Conservation (phyloP, 1,140 invertebrate genomes). For the Sinella curviseta region DNA sequence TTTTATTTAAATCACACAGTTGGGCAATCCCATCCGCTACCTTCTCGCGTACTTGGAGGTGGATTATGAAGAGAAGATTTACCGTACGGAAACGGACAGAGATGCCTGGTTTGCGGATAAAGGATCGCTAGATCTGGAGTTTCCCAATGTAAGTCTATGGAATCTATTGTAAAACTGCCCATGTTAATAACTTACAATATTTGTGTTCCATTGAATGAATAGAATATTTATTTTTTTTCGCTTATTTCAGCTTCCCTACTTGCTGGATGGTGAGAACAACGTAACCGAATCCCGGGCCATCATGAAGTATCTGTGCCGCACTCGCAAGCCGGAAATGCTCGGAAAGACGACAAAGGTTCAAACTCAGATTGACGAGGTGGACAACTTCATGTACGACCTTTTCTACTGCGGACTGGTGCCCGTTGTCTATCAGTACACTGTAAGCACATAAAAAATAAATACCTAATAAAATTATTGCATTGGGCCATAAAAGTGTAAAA, state of each 20-base stretch:
- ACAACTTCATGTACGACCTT: not conserved
- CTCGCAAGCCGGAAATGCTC: not conserved
- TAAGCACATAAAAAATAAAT: too few species aligned
- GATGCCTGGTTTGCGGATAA: not conserved
- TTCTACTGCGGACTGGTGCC: not conserved
- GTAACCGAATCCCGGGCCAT: not conserved
- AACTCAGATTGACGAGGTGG: not conserved
- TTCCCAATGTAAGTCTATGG: not conserved
- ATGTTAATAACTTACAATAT: not conserved
- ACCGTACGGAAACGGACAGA: not conserved
- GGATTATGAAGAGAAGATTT: conserved; percentile 32
- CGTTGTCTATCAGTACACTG: not conserved
- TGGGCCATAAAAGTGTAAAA: too few species aligned
- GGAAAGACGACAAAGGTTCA: not conserved
- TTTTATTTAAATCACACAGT: conserved; percentile 18
- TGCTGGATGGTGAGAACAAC: not conserved
- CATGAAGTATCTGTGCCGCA: not conserved
- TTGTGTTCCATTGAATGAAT: not conserved
- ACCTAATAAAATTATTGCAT: too few species aligned
- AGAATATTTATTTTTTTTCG: not conserved
- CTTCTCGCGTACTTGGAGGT: conserved; percentile 32
- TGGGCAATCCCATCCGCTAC: conserved; percentile 25
- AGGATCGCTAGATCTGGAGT: not conserved
- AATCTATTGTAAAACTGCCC: not conserved
- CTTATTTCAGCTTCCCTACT: not conserved